Base-by-base conservation (phyloP, 1,140 invertebrate genomes). In the Oncopeltus fasciatus region DNA sequence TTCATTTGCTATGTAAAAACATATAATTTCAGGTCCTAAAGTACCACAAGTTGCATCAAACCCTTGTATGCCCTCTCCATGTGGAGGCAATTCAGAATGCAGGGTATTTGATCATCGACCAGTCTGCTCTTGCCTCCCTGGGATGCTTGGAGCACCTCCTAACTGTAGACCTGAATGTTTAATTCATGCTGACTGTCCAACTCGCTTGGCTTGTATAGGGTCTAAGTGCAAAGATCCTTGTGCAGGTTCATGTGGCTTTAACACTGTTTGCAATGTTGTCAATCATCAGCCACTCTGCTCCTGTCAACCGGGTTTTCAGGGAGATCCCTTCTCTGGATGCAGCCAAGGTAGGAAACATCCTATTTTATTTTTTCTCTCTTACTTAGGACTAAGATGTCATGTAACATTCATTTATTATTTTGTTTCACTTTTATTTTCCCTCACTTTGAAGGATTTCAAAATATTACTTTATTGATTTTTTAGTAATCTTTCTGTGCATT, bases 41-140 rank as follows among this genome's bases (percentile, higher is more conserved):
- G 59, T 43, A n/a, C 67, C 73, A 16, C 65, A 67, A 12, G 58
- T 65, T 14, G 69, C 74, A 9, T 74, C 71, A 16, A 81, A 87
- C 71, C 86, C 85, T 20, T 91, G 88, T 68, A 68, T 84, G 46
- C 85, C 86, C 38, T 88, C 86, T 58, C 88, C 87, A 1, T 93
- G 90, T 73, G 90, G 90, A 4, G 80, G 85, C 0, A 88, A 92
- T 70, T 81, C 88, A 1, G 80, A 85, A 33, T 93, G 89, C 69
- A 78, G 81, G 5, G 81, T 83, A 51, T 75, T 85, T 24, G 81
- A 80, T 53, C 77, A 80, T 24, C 79, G 83, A 63, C 81, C 88
- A 0, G 81, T 88, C 14, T 93, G 89, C 72, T 82, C 80, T 0
- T 90, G 90, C 70, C 76, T 83, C 59, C 73, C 80, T 1, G 85